Base-by-base conservation (phyloP, 2,113 vertebrate genomes). In the Crocuta crocuta region DNA sequence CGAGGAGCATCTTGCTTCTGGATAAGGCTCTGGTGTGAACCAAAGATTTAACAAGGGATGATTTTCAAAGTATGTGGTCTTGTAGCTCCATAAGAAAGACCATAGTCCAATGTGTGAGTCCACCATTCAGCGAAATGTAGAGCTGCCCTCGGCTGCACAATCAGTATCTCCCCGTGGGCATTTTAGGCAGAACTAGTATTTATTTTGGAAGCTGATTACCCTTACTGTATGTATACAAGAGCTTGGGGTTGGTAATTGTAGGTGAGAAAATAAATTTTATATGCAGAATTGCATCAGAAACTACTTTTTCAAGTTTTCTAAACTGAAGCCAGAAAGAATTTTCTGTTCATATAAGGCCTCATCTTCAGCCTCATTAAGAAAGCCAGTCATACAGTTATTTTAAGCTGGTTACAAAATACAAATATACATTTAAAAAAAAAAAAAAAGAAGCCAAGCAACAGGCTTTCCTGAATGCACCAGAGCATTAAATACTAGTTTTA, bases 371-470 rank as follows among this genome's bases (percentile, higher is more conserved):
- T 98, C 68, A 91, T 1, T 97, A 95, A 97, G 92, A 91, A 97
- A 98, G 94, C 87, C 23, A 58, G 94, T 98, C 96, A 95, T 97
- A 96, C 97, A 92, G 95, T 68, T 97, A 97, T 98, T 98, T 98
- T 98, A 98, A 98, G 97, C 98, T 96, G 96, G 71, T 97, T 98
- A 73, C 93, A 96, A 98, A 98, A 98, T 68, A 98, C 98, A 98
- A 97, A 98, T 98, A 97, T 93, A 94, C 10, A 91, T 97, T 97
- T 55, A 23, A 23, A 23, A 39, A 39, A 39, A 39, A 39, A 39
- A 39, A 39, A 4, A n/a, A 97, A 91, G 94, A 97, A 97, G 95
- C 53, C 68, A 43, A 91, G 76, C 88, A 96, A 96, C 78, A 80
- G 85, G 58, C 87, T 97, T 92, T 96, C 78, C 98, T 95, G 97